These are phyloP conservation scores for Drosophila nigritarsus DNA, from an alignment of 2,888 invertebrate genomes.

Conservation along the genomic window DNA sequence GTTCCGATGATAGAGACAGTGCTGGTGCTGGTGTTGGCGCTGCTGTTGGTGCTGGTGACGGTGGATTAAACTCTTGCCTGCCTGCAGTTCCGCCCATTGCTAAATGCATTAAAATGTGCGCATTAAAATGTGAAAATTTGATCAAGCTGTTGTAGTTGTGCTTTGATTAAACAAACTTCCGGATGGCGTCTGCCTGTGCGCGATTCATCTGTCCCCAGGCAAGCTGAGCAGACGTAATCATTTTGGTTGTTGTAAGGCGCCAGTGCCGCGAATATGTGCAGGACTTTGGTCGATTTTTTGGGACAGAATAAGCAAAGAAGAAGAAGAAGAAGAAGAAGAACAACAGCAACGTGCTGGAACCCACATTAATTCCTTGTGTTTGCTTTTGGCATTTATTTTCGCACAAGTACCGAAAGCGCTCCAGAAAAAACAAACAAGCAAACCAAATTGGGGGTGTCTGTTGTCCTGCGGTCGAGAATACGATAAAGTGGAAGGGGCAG, in stretches of 20 bases:
- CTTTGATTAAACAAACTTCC: slow-evolving; percentile 54
- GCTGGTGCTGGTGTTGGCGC: not conserved
- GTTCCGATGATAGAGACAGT: slow-evolving; percentile 44
- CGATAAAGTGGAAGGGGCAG: not conserved
- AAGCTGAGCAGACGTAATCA: slow-evolving; percentile 41
- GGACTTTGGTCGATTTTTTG: slow-evolving; percentile 8
- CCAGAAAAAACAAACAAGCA: slow-evolving; percentile 41
- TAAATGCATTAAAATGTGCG: slow-evolving; percentile 64
- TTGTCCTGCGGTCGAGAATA: slow-evolving; percentile 37
- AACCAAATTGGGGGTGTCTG: slow-evolving; percentile 58
- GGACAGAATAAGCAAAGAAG: not conserved
- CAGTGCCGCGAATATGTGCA: slow-evolving; percentile 25
- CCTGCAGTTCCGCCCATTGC: slow-evolving; percentile 14
- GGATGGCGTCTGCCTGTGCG: slow-evolving; percentile 6
- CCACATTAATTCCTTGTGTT: slow-evolving; percentile 62
- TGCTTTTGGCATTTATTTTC: slow-evolving; percentile 70
- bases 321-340: slow-evolving; percentile 17
- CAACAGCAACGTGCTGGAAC: slow-evolving; percentile 31
- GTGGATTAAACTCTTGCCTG: not conserved
- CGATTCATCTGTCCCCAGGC: slow-evolving; percentile 27
- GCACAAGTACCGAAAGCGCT: slow-evolving; percentile 35
- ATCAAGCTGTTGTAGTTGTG: slow-evolving; percentile 54
- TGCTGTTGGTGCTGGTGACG: not conserved
- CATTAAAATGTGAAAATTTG: slow-evolving; percentile 65
- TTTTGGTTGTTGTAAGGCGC: slow-evolving; percentile 34